Base-by-base conservation (phyloP, 2,888 invertebrate genomes). In the Dolichomitus sp. region DNA sequence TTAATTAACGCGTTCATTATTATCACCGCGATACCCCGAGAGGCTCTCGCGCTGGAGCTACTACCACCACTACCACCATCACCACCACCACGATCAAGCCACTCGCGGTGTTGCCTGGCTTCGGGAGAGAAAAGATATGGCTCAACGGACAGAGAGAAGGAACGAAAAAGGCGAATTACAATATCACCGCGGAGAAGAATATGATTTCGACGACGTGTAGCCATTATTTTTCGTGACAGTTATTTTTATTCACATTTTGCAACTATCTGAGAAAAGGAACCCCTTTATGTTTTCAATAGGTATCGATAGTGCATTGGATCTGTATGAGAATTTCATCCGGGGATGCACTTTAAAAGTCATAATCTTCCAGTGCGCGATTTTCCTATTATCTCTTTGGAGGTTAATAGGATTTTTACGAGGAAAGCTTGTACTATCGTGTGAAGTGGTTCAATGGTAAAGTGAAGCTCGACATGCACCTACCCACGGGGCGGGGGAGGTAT, bases 1-100 rank as follows among this genome's bases (percentile, higher is more conserved):
- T 93, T 92, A 92, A 92, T 93, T 92, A 92, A 91, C 91, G 92
- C 91, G 89, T 92, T 92, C 86, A 92, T 93, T 93, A 93, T 93
- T 91, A 92, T 92, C 91, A 92, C 92, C 90, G 90, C 89, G 88
- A 89, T 89, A 83, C 83, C 83, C 83, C 77, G 80, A 74, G 83
- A 77, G 83, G 79, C 76, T 72, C 75, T 42, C 66, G 54, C 70
- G 79, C 75, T 59, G 37, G 75, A 79, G 79, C 57, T 57, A 76
- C 72, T 70, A 63, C 74, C 57, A 69, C 78, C 61, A 54, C 80
- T 75, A 78, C 68, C 78, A 42, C 68, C 78, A 42, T 2, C 23
- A 76, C 72, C 65, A 63, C 70, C 57, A 69, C 78, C 61, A 54
- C 80, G 80, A 78, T 72, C 78, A 42, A 69, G 45, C 68, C 48